phyloP scores from a whole-genome alignment of 2,888 invertebrate species.

The Seira ritae region DNA sequence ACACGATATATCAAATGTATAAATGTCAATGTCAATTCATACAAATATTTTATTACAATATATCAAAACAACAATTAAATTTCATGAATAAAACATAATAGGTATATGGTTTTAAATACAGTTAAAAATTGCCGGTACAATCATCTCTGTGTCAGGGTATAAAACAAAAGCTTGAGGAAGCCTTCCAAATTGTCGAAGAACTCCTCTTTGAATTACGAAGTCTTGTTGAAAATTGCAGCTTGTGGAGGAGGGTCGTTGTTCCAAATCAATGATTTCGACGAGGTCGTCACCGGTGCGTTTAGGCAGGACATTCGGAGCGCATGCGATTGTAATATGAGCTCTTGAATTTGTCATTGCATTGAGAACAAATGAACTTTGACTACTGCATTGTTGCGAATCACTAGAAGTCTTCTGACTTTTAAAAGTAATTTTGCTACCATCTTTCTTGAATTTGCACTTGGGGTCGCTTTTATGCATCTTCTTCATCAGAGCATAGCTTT shows the following conservation, averaged over 20 bases:
- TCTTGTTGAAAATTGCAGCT: constrained; percentile 60
- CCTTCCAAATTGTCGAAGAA: constrained; percentile 72
- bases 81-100: too few species aligned
- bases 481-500: constrained; percentile 3
- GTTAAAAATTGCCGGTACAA: constrained; percentile 57
- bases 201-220: constrained; percentile 70
- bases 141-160: constrained; percentile 69
- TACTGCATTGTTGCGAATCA: too few species aligned
- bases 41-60: too few species aligned
- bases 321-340: constrained; percentile 74
- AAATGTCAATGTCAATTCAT: too few species aligned
- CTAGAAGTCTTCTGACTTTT: background rate
- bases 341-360: constrained; percentile 64
- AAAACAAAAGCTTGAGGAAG: constrained; percentile 73
- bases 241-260: constrained; percentile 51
- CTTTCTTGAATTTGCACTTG: constrained; percentile 32
- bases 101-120: background rate
- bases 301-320: constrained; percentile 73
- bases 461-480: constrained; percentile 24
- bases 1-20: too few species aligned
- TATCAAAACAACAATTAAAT: too few species aligned
- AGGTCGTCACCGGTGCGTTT: constrained; percentile 74
- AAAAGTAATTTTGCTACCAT: constrained; percentile 7
- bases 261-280: constrained; percentile 71
- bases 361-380: background rate